Percentiles rank a stretch among this genome's conserved stretches.
Conservation (phyloP, 2,888 invertebrate species). For the Gisinianus flammeolus region DNA sequence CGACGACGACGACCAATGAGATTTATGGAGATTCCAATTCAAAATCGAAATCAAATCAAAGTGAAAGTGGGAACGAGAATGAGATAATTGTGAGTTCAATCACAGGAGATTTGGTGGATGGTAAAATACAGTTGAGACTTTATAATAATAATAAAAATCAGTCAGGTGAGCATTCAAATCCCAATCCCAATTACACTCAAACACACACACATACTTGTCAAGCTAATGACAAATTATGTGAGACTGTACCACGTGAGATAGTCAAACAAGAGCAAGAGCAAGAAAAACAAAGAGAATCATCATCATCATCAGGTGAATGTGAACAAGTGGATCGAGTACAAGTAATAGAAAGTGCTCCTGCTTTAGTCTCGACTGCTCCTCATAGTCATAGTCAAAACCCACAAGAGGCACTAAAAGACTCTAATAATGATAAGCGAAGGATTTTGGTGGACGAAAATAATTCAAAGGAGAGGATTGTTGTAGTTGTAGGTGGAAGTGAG, state of each 20-base stretch:
- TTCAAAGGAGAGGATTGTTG: too few species aligned
- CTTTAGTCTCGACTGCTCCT: background rate
- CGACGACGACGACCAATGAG: too few species aligned
- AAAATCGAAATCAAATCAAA: background rate
- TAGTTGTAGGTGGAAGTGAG: background rate
- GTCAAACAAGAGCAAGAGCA: background rate
- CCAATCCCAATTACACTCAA: too few species aligned
- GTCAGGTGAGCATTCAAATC: too few species aligned
- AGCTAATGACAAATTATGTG: background rate
- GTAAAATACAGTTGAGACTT: too few species aligned
- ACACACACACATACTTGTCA: too few species aligned
- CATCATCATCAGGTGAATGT: background rate
- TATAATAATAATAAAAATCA: too few species aligned
- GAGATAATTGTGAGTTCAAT: background rate
- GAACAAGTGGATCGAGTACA: background rate
- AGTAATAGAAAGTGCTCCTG: background rate
- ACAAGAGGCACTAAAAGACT: background rate
- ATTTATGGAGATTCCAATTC: background rate
- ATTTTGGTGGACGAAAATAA: too few species aligned
- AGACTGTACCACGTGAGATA: background rate
- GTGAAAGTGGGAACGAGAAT: background rate
- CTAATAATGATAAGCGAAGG: background rate
- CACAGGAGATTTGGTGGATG: too few species aligned
- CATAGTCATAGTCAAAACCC: background rate
- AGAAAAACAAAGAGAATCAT: background rate